Evolutionary conservation across 2,888 invertebrate species (phyloP).

Genomic region (Dioctria linearis): DNA sequence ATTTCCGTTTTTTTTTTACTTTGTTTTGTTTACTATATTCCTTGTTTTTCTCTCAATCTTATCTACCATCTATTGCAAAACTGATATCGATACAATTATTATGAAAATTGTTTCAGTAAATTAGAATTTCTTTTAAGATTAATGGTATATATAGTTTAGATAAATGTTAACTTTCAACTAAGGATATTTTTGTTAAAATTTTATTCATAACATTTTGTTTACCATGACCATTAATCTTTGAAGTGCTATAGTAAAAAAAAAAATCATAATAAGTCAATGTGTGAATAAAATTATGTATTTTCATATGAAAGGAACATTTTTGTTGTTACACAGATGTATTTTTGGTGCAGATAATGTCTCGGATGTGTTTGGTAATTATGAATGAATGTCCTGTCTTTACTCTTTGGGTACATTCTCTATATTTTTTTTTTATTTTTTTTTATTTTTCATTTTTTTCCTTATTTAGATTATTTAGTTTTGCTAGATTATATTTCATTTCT

Average conservation of each 20-base stretch:
- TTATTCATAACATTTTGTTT: background rate
- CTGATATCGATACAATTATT: conserved; percentile 25
- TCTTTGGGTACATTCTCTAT: conserved; percentile 26
- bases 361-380: conserved; percentile 58
- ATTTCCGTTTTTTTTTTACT: conserved; percentile 5
- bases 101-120: conserved; percentile 36
- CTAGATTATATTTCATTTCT: conserved; percentile 30
- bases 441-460: conserved; percentile 9
- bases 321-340: conserved; percentile 52
- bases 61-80: conserved; percentile 24
- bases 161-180: too few relatives aligned
- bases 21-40: conserved; percentile 6
- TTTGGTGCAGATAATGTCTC: conserved; percentile 47
- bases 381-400: conserved; percentile 55
- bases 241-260: conserved; percentile 13
- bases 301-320: conserved; percentile 39
- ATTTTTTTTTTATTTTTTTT: conserved; percentile 35
- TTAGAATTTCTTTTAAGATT: conserved; percentile 30
- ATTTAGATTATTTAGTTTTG: conserved; percentile 10
- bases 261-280: conserved; percentile 47
- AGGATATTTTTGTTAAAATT: background rate
- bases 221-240: conserved; percentile 33
- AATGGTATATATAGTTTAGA: conserved; percentile 2
- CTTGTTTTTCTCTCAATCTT: conserved; percentile 28
- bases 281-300: conserved; percentile 38